Evolutionary conservation across 2,888 invertebrate species (phyloP), one percentile per base, ranked within the genome.

Genomic region (Cistogaster globosa): DNA sequence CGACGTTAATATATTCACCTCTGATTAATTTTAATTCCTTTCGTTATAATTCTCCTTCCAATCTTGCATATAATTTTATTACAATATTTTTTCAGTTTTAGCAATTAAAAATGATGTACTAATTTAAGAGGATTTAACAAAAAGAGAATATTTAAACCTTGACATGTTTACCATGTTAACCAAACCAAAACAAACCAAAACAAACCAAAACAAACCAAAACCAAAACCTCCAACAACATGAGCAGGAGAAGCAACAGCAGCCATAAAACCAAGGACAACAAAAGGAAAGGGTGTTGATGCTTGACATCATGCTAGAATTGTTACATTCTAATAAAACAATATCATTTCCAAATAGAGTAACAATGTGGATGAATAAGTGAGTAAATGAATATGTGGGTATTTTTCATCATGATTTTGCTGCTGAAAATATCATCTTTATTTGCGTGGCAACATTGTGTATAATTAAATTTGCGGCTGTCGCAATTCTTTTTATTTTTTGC

Each of bases 401-500:
- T 75, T 71, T 63, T 58, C 77, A 63, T 65, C 72, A 79, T 58
- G 68, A 78, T 58, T 58, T 36, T 32, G 26, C 58, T 78, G 71
- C 55, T 83, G 48, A 60, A 57, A 74, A 55, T 72, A 86, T 83
- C 85, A 85, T 87, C 88, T 87, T 87, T 69, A 88, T 88, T 89
- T 88, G 87, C 89, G 88, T 89, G 86, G 67, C 57, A 86, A 83
- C 86, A 84, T 83, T 45, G 76, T 83, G 86, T 88, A 87, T 91
- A 90, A 90, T 91, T 91, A 90, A 91, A 91, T 91, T 89, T 89
- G 88, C 86, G 87, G 87, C 88, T 89, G 90, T 89, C 90, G 90
- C 90, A 90, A 89, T 89, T 84, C 74, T 80, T 42, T 83, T 72
- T 78, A 6, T 42, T 69, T 36, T 67, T 68, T 78, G 20, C 48